Evolutionary conservation across 2,113 vertebrate genomes (phyloP), one percentile per base, ranked within the genome.

Genomic region (Uria lomvia): DNA sequence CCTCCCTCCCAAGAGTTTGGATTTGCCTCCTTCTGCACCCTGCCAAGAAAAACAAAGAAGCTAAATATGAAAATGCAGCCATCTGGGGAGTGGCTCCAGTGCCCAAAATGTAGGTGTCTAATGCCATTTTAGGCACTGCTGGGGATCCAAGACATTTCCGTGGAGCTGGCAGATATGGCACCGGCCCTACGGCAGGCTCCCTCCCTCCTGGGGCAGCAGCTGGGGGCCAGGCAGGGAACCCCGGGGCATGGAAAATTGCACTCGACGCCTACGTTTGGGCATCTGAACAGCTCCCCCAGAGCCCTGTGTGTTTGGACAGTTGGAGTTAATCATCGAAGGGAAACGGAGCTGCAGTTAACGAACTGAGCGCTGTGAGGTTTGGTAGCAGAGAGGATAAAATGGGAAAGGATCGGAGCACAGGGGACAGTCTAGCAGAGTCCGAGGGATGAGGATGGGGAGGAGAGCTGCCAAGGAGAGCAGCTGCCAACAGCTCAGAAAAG

Each of bases 251-350:
- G 89, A 88, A 92, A 92, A 86, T 34, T 50, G 75, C 88, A 86
- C 82, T 77, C 5, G 2, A 66, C 17, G 27, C 91, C 91, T 92
- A 40, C 50, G 2, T 71, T 88, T 60, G 53, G 77, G 85, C 34
- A 2, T 60, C 84, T 53, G 40, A 91, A 24, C 60, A 62, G 90
- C 81, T 93, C 66, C 89, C 66, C 56, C 87, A n/a, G 93, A 86
- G 77, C 62, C 45, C 56, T 6, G 4, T 21, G 75, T 96, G 96
- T 97, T 97, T 96, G 85, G 94, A 96, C 96, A 95, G 92, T 97
- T 95, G 94, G 92, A 95, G 49, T 91, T 92, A 91, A 95, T 97
- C 80, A 95, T 32, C 1, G 6, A 74, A 92, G 88, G 91, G 83
- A 74, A 96, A 93, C 3, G 0, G 58, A 77, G 60, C 88, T 85